Evolutionary conservation across 2,888 invertebrate genomes (phyloP).

Genomic region (Trissonchulus sp.): DNA sequence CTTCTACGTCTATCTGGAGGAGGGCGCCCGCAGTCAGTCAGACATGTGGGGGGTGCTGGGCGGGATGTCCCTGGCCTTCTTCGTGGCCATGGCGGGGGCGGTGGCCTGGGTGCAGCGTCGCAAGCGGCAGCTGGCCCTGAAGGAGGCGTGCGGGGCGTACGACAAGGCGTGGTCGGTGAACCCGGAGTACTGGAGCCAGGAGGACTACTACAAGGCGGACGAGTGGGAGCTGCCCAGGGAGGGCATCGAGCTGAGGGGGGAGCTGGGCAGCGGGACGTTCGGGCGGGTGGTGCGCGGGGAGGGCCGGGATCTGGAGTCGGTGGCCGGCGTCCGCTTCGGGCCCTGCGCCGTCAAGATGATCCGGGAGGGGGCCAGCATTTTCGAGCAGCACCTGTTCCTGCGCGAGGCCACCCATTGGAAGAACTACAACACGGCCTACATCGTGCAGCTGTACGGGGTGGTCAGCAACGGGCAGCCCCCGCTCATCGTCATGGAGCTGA

Average conservation of each 20-base stretch:
- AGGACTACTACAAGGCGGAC: constrained; percentile 63
- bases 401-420: constrained; percentile 48
- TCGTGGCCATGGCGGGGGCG: not conserved
- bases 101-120: not conserved
- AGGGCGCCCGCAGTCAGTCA: too few relatives aligned
- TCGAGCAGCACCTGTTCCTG: constrained; percentile 47
- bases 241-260: constrained; percentile 65
- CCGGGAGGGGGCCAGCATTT: constrained; percentile 37
- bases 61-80: not conserved
- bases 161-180: constrained; percentile 63
- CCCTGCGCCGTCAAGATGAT: constrained; percentile 50
- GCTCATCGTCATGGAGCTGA: constrained; percentile 92
- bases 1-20: too few relatives aligned
- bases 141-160: not conserved
- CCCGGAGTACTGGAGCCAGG: constrained; percentile 73
- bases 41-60: not conserved
- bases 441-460: constrained; percentile 72
- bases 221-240: constrained; percentile 77
- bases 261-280: constrained; percentile 77
- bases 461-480: constrained; percentile 88
- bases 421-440: constrained; percentile 45
- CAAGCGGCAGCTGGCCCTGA: not conserved
- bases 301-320: constrained; percentile 59
- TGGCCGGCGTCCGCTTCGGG: constrained; percentile 43
- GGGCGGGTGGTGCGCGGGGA: constrained; percentile 76